Evolutionary conservation across 1,140 invertebrate genomes (phyloP).

Genomic region (Drosophila hydei): DNA sequence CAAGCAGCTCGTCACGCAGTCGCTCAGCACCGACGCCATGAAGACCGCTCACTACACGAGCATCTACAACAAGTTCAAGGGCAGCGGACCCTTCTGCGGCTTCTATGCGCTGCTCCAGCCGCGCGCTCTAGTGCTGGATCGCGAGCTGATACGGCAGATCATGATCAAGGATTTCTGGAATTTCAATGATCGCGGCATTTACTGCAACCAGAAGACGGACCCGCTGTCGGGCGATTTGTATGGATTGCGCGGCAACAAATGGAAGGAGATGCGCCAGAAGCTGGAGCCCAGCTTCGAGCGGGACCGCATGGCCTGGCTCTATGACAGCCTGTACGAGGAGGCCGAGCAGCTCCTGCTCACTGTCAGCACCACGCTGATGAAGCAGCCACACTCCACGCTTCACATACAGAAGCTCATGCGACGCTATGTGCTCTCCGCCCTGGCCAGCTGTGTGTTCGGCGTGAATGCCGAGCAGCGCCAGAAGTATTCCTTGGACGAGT

Average conservation of each 20-base stretch:
- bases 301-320: conserved; percentile 86
- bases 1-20: conserved; percentile 61
- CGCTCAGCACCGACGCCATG: conserved; percentile 59
- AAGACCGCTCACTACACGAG: conserved; percentile 61
- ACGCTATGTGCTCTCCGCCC: conserved; percentile 58
- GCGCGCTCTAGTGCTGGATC: conserved; percentile 82
- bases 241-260: conserved; percentile 85
- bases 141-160: conserved; percentile 85
- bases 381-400: conserved; percentile 57
- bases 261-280: conserved; percentile 87
- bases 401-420: conserved; percentile 75
- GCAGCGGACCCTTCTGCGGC: conserved; percentile 75
- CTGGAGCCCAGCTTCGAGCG: conserved; percentile 87
- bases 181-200: conserved; percentile 86
- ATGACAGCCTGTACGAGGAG: conserved; percentile 69
- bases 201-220: conserved; percentile 85
- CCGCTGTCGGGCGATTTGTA: conserved; percentile 85
- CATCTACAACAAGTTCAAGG: conserved; percentile 72
- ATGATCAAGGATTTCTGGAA: conserved; percentile 86
- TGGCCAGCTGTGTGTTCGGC: conserved; percentile 74
- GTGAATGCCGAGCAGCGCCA: conserved; percentile 48
- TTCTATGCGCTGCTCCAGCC: conserved; percentile 76
- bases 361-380: conserved; percentile 60
- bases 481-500: conserved; percentile 62
- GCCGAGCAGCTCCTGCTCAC: conserved; percentile 55